phyloP scores from a whole-genome alignment of 2,113 vertebrate species.

The Hystrix brachyura region DNA sequence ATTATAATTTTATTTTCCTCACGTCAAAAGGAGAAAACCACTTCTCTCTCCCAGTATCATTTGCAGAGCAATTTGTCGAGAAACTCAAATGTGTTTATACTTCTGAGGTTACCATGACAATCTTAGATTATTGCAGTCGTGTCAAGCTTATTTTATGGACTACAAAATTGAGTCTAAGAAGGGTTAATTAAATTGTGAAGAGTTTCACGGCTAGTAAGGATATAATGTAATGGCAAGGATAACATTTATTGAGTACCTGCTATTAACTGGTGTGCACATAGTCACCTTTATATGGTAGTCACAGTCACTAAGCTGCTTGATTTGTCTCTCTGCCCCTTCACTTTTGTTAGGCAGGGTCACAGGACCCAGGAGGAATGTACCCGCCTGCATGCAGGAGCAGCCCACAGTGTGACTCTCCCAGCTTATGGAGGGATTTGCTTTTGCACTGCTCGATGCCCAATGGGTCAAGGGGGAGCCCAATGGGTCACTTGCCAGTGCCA shows the following conservation, averaged over 20 bases:
- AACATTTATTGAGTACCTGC: neutral
- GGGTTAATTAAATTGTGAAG: neutral
- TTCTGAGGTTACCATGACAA: neutral
- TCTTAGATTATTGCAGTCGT: neutral
- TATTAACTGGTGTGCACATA: neutral
- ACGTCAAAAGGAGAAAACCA: neutral
- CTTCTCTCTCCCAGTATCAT: neutral
- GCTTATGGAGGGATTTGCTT: constrained; percentile 76
- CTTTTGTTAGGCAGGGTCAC: neutral
- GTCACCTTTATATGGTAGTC: neutral
- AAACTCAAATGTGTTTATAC: constrained; percentile 44
- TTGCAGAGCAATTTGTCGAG: neutral
- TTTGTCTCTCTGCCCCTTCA: neutral
- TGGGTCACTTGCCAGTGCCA: constrained; percentile 79
- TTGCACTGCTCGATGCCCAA: constrained; percentile 79
- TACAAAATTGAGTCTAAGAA: neutral
- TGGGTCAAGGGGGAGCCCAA: constrained; percentile 73
- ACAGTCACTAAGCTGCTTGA: neutral
- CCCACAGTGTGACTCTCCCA: constrained; percentile 77
- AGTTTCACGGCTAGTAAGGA: neutral
- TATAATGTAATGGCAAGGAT: neutral
- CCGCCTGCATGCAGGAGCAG: constrained; percentile 80
- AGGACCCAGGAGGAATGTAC: constrained; percentile 47
- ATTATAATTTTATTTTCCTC: constrained; percentile 40
- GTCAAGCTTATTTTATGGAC: neutral